Evolutionary conservation across 1,140 invertebrate genomes (phyloP), one percentile per base, ranked within the genome.

Genomic region (Zaprionus taronus): DNA sequence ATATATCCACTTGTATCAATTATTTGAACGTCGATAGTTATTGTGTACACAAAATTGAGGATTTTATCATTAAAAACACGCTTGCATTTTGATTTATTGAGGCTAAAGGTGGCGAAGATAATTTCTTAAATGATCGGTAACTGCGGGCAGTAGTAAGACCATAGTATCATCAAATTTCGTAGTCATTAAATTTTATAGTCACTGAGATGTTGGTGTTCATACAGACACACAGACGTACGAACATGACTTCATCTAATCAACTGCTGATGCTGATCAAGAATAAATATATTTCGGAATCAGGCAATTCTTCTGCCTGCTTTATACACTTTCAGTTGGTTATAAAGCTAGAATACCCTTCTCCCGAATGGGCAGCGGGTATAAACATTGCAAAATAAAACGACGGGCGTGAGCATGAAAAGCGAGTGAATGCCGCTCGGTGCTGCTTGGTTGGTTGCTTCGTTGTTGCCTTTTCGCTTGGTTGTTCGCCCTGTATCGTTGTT

Each of bases 321-420:
- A 47, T 11, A 47, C 2, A 47, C 17, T 47, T 17, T 3, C 2
- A 7, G 2, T 51, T 51, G 4, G 0, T 4, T 7, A 51, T 1
- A 51, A 14, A 14, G 2, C 12, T 2, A 1, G 0, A 5, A 24
- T 51, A 24, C 47, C 20, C 17, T 51, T 12, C 20, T 22, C n/a
- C 4, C 47, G 4, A 11, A 47, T 14, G 17, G 0, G 0, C 14
- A 24, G 12, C 20, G 20, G 20, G 47, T 51, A 24, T 24, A 74
- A 62, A 70, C 62, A 90, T 79, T 85, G 75, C 82, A 84, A 90
- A 89, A 84, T 77, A 75, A 79, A 91, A 91, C 72, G 77, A 77
- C 80, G 80, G 87, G 86, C 83, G 80, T 91, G 85, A 87, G 89
- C 87, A 83, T 81, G 79, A 85, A 86, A 86, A 85, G 76, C 76